A percentile compares a stretch with the other conserved stretches of the same genome.
Conservation (phyloP, 2,888 invertebrate species). For the Chymomyza amoena region DNA sequence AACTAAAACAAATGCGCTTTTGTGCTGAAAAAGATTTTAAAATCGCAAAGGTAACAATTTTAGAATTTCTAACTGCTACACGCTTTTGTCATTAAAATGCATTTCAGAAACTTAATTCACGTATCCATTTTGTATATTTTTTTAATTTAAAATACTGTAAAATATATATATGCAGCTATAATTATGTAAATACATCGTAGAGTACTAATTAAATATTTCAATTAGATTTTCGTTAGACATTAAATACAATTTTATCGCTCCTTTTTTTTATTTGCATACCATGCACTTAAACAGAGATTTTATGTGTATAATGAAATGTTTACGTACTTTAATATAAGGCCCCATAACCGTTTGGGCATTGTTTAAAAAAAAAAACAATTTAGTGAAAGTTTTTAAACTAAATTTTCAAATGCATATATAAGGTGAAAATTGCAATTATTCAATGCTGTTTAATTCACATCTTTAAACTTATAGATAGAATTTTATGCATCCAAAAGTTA, state of each 20-base stretch:
- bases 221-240: conserved; percentile 58
- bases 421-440: neutral
- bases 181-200: conserved; percentile 58
- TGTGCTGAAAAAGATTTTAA: too few relatives aligned
- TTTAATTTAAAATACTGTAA: conserved; percentile 69
- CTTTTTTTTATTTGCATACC: conserved; percentile 38
- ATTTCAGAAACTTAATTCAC: neutral
- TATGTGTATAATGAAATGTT: conserved; percentile 12
- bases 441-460: conserved; percentile 25
- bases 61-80: too few relatives aligned
- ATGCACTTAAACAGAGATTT: conserved; percentile 34
- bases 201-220: conserved; percentile 47
- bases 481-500: conserved; percentile 36
- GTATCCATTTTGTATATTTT: conserved; percentile 18
- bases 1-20: too few relatives aligned
- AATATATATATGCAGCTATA: conserved; percentile 46
- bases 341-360: neutral
- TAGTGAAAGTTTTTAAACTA: neutral
- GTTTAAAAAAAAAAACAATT: neutral
- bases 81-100: too few relatives aligned
- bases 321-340: conserved; percentile 10
- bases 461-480: conserved; percentile 25
- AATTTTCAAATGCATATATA: conserved; percentile 1
- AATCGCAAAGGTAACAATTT: too few relatives aligned
- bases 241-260: conserved; percentile 59